Conservation (phyloP, 2,888 invertebrate genomes). For the Sepioteuthis lessoniana region DNA sequence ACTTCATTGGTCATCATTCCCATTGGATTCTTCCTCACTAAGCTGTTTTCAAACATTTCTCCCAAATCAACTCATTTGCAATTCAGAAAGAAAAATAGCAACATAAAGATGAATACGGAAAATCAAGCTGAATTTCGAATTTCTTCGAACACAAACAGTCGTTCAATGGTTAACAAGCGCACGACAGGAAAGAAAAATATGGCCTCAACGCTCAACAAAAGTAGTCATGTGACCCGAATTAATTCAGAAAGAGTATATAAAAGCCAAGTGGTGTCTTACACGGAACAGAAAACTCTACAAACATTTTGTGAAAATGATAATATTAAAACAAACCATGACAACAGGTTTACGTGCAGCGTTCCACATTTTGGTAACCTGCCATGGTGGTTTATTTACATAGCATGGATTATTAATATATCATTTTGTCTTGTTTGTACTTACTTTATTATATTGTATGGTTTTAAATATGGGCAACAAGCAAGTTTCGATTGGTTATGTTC, state of each 20-base stretch:
- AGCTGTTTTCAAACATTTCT: conserved; percentile 59
- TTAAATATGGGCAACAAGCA: conserved; percentile 66
- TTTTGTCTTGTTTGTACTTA: neutral
- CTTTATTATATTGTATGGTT: neutral
- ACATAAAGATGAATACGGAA: neutral
- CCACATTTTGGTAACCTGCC: neutral
- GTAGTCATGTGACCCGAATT: neutral
- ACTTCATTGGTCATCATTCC: conserved; percentile 66
- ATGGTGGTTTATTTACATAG: neutral
- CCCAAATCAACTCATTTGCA: conserved; percentile 51
- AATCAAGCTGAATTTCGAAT: neutral
- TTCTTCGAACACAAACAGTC: too few species aligned
- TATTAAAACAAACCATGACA: neutral
- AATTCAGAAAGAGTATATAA: neutral
- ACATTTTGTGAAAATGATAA: neutral
- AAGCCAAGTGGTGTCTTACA: neutral
- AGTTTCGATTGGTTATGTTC: conserved; percentile 68
- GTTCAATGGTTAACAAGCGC: neutral
- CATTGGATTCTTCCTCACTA: conserved; percentile 62
- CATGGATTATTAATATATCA: neutral
- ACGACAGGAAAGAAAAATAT: neutral
- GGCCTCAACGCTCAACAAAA: neutral
- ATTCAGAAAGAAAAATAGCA: neutral
- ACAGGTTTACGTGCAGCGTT: neutral
- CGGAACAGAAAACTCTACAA: neutral